Percentiles rank a stretch among this genome's conserved stretches.
Evolutionary conservation across 2,113 vertebrate species (phyloP).

Genomic region (Chroicocephalus ridibundus): DNA sequence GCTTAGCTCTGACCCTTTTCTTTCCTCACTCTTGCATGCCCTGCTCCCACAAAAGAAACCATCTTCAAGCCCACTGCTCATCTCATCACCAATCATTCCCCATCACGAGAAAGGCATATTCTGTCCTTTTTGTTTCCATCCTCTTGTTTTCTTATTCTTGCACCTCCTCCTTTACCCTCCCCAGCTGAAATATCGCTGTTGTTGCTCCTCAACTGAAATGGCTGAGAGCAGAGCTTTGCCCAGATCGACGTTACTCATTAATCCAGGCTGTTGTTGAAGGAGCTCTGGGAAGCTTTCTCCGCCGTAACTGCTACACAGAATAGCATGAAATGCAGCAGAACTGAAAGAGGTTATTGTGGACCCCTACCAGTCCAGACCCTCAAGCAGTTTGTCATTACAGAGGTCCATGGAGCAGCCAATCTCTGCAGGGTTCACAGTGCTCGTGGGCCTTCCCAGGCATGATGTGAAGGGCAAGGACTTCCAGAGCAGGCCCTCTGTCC

Average conservation of each 20-base stretch:
- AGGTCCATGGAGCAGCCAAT: accelerated
- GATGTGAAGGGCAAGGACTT: background rate
- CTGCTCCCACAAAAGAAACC: background rate
- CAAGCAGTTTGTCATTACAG: accelerated
- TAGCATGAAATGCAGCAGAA: background rate
- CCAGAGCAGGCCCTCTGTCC: background rate
- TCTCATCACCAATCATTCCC: background rate
- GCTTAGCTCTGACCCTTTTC: background rate
- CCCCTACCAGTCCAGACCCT: background rate
- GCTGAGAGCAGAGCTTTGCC: background rate
- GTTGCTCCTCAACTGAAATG: background rate
- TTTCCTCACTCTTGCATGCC: background rate
- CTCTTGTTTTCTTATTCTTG: background rate
- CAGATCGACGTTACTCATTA: background rate
- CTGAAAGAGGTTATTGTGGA: accelerated
- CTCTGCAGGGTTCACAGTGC: background rate
- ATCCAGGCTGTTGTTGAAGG: background rate
- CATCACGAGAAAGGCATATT: background rate
- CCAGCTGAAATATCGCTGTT: accelerated
- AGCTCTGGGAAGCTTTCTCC: background rate
- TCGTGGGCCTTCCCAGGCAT: background rate
- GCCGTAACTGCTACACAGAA: background rate
- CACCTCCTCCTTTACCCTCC: accelerated
- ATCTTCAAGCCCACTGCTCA: background rate
- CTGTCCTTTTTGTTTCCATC: background rate